phyloP scores from a whole-genome alignment of 2,888 invertebrate species.

The Caenorhabditis sp. region DNA sequence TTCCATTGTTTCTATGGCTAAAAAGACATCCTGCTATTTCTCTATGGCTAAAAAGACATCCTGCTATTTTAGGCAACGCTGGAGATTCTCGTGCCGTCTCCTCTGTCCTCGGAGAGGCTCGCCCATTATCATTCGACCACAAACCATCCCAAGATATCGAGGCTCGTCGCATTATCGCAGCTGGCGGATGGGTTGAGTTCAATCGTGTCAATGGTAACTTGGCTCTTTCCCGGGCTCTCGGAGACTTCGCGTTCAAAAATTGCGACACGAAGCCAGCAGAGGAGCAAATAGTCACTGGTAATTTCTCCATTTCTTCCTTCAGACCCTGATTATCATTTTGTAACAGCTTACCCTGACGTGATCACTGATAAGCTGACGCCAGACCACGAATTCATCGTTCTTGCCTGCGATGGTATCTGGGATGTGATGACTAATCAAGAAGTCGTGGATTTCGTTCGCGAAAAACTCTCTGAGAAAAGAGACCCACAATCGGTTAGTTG shows the following conservation, averaged over 20 bases:
- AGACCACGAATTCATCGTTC: constrained; percentile 96
- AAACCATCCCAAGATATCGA: constrained; percentile 85
- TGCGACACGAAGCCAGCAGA: constrained; percentile 91
- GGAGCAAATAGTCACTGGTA: constrained; percentile 98
- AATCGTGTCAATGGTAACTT: constrained; percentile 94
- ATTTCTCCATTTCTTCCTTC: background rate
- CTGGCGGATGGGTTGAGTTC: constrained; percentile 97
- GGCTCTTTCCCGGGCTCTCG: constrained; percentile 95
- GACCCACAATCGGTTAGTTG: constrained; percentile 89
- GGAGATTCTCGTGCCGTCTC: constrained; percentile 97
- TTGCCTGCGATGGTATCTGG: constrained; percentile 99
- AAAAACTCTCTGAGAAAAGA: constrained; percentile 89
- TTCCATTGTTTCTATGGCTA: no score
- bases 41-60: no score
- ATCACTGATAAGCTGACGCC: constrained; percentile 89
- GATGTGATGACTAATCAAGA: constrained; percentile 94
- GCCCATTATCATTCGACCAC: constrained; percentile 92
- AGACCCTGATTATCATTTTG: background rate
- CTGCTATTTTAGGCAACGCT: constrained; percentile 89
- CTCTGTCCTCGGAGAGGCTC: constrained; percentile 90
- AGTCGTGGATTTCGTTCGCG: constrained; percentile 92
- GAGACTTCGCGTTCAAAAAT: constrained; percentile 96
- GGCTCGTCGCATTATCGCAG: constrained; percentile 91
- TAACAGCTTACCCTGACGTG: constrained; percentile 93
- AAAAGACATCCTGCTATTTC: no score